Evolutionary conservation across 2,888 invertebrate genomes (phyloP), one percentile per base, ranked within the genome.

Genomic region (Scaptodrosophila latifasciaeformis): DNA sequence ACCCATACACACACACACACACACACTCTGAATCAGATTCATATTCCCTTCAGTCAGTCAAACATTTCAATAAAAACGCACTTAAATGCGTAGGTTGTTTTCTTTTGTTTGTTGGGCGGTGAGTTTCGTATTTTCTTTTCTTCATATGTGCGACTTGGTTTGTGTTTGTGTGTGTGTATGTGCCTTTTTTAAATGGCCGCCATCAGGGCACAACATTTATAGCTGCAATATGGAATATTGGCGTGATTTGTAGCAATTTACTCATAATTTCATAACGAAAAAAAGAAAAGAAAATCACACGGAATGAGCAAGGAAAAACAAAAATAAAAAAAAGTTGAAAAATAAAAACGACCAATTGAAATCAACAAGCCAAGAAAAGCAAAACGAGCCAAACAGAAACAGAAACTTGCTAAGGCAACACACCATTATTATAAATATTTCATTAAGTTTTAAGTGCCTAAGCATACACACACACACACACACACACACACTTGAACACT

Each of bases 381-480:
- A n/a, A n/a, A n/a, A n/a, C n/a, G n/a, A n/a, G n/a, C n/a, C n/a
- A n/a, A n/a, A n/a, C n/a, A n/a, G 31, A 17, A 37, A 37, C 37
- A 37, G 13, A 13, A 3, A 24, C 24, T 24, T 5, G 24, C 4
- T 7, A 37, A 10, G 37, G 15, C 17, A 1, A 10, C 37, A 18
- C 56, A 62, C 63, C 63, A 65, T 76, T 69, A 65, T 58, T 67
- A 59, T 75, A 67, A 78, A 75, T 78, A 78, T 78, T 78, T 78
- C 76, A 75, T 75, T 78, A 78, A 71, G 65, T 69, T 71, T 71
- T 71, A 69, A 75, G 76, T 75, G 78, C 70, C 63, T 59, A 27
- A 51, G 63, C 63, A 52, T 51, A 69, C 31, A 31, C 31, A 31
- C 9, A 31, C 31, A 31, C 31, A 10, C 31, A 31, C n/a, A 31